Percentiles rank a stretch among this genome's conserved stretches.
Evolutionary conservation across 2,113 vertebrate genomes (phyloP).

Genomic region (Stegastes partitus): DNA sequence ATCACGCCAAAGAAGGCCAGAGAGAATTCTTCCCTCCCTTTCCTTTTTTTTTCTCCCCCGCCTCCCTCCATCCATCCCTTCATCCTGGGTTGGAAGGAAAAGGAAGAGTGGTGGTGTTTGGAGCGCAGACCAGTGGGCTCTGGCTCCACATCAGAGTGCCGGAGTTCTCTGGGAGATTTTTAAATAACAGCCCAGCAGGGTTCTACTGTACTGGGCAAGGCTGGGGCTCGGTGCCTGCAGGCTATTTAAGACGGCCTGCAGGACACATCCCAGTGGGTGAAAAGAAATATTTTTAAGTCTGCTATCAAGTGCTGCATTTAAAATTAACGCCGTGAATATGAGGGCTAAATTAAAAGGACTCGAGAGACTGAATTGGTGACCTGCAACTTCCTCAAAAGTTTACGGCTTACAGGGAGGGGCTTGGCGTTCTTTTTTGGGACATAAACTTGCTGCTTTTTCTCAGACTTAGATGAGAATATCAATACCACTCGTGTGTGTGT

Average conservation of each 20-base stretch:
- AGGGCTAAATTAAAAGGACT: not conserved
- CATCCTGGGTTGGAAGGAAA: conserved; percentile 56
- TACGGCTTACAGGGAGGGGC: not conserved
- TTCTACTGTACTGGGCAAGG: conserved; percentile 50
- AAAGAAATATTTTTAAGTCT: conserved; percentile 42
- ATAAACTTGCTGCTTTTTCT: not conserved
- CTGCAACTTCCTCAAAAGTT: not conserved
- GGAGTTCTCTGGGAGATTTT: conserved; percentile 60
- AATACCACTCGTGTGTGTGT: too few relatives aligned
- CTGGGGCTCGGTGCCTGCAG: conserved; percentile 33
- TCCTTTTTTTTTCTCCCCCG: conserved; percentile 28
- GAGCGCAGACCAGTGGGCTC: conserved; percentile 63
- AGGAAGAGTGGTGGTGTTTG: conserved; percentile 56
- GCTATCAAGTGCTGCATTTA: conserved; percentile 15
- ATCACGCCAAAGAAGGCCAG: conserved; percentile 68
- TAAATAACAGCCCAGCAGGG: conserved; percentile 70
- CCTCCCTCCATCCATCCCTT: conserved; percentile 55
- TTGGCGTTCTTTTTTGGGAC: not conserved
- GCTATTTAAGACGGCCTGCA: conserved; percentile 54
- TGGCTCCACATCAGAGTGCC: conserved; percentile 76
- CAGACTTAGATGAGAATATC: not conserved
- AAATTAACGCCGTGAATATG: conserved; percentile 16
- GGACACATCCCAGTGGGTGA: conserved; percentile 28
- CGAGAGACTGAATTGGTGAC: not conserved
- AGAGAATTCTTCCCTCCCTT: conserved; percentile 41